A percentile compares a stretch with the other conserved stretches of the same genome.
Conservation (phyloP, 2,797 vertebrate genomes). For the Intellagama lesueurii region DNA sequence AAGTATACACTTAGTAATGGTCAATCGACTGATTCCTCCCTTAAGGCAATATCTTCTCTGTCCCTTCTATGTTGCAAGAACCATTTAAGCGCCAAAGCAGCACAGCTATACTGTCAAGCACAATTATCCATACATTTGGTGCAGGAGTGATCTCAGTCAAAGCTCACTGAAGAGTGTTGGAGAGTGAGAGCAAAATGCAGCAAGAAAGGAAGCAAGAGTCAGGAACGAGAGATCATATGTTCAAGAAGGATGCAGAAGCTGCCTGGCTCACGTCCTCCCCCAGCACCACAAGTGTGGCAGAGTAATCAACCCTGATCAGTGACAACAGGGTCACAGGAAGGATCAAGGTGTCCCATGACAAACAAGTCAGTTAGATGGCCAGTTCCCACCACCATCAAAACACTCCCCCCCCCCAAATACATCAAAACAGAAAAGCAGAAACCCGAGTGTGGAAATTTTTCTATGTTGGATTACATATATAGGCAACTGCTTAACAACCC, state of each 20-base stretch:
- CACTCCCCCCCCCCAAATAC: no score
- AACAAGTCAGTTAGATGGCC: background rate
- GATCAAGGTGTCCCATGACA: background rate
- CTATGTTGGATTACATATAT: no score
- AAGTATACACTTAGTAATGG: background rate
- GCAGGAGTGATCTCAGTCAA: background rate
- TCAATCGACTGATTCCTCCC: background rate
- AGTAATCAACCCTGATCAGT: background rate
- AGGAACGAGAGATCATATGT: background rate
- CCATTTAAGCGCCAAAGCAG: background rate
- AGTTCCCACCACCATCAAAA: background rate
- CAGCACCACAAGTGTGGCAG: background rate
- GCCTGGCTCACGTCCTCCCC: background rate
- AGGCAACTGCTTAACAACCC: no score
- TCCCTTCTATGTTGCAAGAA: background rate
- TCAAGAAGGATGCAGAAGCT: background rate
- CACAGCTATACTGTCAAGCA: background rate
- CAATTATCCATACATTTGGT: background rate
- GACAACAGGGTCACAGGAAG: background rate
- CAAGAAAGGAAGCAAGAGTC: background rate
- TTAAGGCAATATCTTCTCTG: no score
- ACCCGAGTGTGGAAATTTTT: no score
- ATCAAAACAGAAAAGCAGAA: background rate
- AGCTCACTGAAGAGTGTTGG: no score
- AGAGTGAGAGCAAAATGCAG: background rate